These are phyloP conservation scores for Callitettix versicolor DNA, from an alignment of 1,140 invertebrate genomes.

Conservation along the genomic window DNA sequence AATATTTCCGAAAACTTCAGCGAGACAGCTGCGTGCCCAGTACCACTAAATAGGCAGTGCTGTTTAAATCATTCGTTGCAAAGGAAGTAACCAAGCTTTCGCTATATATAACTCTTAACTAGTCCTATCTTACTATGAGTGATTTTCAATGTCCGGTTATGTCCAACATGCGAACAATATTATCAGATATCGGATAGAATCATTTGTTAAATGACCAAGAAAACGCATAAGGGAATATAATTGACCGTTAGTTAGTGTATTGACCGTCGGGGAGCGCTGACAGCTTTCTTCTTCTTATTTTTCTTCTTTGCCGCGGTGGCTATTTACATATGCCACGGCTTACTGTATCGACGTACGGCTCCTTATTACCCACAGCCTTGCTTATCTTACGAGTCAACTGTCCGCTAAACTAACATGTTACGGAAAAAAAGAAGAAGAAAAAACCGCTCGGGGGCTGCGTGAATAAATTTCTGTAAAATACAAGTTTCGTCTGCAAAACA, in stretches of 20 bases:
- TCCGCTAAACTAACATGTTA: conserved; percentile 3
- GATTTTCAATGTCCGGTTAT: too few relatives aligned
- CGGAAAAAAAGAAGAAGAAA: conserved; percentile 1
- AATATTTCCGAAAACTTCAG: too few relatives aligned
- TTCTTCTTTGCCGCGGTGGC: not conserved
- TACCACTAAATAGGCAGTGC: too few relatives aligned
- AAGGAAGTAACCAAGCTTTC: too few relatives aligned
- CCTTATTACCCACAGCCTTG: conserved; percentile 9
- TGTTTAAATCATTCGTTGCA: too few relatives aligned
- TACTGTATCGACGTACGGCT: conserved; percentile 8
- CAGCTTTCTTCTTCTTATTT: not conserved
- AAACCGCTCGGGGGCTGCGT: not conserved
- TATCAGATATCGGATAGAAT: too few relatives aligned
- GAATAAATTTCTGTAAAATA: conserved; percentile 11
- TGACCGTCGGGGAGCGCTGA: not conserved
- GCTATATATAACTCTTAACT: too few relatives aligned
- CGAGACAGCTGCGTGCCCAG: too few relatives aligned
- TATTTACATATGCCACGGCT: conserved; percentile 11
- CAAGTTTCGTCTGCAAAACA: not conserved
- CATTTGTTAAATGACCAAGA: too few relatives aligned
- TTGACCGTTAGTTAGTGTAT: conserved; percentile 11
- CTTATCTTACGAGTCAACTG: conserved; percentile 9
- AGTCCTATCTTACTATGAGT: too few relatives aligned
- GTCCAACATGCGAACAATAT: too few relatives aligned
- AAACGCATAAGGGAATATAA: not conserved